Evolutionary conservation across 2,888 invertebrate species (phyloP).

Genomic region (Schizotus pectinicornis): DNA sequence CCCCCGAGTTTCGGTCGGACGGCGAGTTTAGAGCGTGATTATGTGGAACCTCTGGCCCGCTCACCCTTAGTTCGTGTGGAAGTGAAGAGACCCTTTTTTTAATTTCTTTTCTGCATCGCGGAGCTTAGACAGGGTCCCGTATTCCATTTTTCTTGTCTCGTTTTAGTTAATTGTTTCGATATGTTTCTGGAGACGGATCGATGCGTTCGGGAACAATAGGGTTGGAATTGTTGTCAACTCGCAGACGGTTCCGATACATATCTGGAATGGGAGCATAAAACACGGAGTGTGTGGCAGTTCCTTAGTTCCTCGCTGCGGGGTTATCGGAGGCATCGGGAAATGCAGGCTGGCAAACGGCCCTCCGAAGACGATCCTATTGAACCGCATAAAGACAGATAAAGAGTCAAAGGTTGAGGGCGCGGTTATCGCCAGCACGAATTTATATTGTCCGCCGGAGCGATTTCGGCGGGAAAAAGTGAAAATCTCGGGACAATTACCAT

Average conservation of each 20-base stretch:
- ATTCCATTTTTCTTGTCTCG: constrained; percentile 52
- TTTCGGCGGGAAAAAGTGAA: no score
- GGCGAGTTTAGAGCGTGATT: constrained; percentile 6
- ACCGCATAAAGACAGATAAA: constrained; percentile 43
- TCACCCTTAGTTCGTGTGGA: constrained; percentile 10
- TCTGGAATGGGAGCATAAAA: constrained; percentile 42
- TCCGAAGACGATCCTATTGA: constrained; percentile 32
- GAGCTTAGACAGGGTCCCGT: constrained; percentile 26
- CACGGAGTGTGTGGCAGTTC: constrained; percentile 39
- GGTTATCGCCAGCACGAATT: constrained; percentile 33
- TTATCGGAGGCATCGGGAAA: constrained; percentile 40
- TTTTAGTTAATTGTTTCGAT: constrained; percentile 55
- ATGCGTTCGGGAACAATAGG: constrained; percentile 26
- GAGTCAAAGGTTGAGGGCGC: constrained; percentile 41
- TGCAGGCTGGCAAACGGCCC: constrained; percentile 35
- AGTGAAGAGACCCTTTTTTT: constrained; percentile 33
- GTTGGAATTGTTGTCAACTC: constrained; percentile 26
- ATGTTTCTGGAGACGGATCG: constrained; percentile 42
- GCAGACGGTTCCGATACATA: constrained; percentile 35
- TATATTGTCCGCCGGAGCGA: no score
- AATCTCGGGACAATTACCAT: background rate
- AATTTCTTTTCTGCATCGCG: constrained; percentile 39
- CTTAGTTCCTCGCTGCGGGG: constrained; percentile 26
- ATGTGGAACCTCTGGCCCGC: constrained; percentile 9
- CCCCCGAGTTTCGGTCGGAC: no score